phyloP scores from a whole-genome alignment of 2,113 vertebrate genomes.

The Marmota monax region DNA sequence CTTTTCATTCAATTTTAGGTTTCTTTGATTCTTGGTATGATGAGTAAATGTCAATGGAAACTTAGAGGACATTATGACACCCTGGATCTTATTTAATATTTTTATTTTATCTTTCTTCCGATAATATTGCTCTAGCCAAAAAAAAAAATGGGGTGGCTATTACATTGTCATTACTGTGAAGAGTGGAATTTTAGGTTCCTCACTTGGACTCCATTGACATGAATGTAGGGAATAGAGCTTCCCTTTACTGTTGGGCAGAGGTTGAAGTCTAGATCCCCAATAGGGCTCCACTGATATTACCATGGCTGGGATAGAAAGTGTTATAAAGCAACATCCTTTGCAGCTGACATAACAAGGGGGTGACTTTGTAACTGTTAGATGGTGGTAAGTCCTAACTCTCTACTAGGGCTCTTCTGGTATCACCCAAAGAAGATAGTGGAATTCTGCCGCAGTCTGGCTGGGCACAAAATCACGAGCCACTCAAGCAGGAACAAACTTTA shows the following conservation, averaged over 20 bases:
- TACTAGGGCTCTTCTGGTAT: neutral
- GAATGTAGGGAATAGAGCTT: rapidly evolving
- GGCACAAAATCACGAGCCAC: no score
- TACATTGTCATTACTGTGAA: neutral
- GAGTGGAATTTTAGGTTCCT: neutral
- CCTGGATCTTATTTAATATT: neutral
- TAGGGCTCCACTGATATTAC: neutral
- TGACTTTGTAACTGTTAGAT: neutral
- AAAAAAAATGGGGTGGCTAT: neutral
- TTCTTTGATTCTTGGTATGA: no score
- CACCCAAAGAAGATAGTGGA: neutral
- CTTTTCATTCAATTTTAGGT: neutral
- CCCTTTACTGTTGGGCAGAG: neutral
- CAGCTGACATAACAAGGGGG: neutral
- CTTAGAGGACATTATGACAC: neutral
- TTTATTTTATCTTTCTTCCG: neutral
- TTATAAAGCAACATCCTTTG: neutral
- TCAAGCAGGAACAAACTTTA: no score
- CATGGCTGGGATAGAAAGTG: no score
- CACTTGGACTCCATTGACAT: neutral
- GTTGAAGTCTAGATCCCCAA: neutral
- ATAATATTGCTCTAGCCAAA: neutral
- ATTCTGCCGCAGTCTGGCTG: no score
- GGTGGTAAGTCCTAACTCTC: neutral
- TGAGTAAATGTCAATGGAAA: neutral